Percentiles rank a stretch among this genome's conserved stretches.
phyloP scores from a whole-genome alignment of 2,113 vertebrate genomes.

The Galeopterus variegatus region DNA sequence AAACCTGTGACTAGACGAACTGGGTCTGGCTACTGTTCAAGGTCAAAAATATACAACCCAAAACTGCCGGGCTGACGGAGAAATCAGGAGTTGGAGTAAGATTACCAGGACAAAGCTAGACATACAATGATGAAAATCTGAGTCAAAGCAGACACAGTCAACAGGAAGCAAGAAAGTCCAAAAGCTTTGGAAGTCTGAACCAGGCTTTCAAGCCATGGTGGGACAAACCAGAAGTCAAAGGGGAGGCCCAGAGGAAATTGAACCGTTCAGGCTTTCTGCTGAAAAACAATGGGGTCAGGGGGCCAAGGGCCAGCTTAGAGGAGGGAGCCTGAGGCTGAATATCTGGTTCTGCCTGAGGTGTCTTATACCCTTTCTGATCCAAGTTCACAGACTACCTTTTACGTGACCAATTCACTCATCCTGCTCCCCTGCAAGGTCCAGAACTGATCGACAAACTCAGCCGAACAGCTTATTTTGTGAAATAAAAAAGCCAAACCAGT shows the following conservation, averaged over 20 bases:
- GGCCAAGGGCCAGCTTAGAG: neutral
- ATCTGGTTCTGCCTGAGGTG: neutral
- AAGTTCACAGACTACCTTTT: neutral
- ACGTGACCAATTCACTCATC: neutral
- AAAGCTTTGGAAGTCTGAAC: constrained; percentile 39
- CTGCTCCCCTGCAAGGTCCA: neutral
- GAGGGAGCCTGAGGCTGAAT: neutral
- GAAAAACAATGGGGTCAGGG: neutral
- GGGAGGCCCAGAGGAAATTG: neutral
- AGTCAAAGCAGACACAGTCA: constrained; percentile 40
- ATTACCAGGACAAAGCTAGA: neutral
- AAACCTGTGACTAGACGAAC: neutral
- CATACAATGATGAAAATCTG: neutral
- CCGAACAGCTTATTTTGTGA: neutral
- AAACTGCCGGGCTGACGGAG: neutral
- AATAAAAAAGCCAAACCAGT: neutral
- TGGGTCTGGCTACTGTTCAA: constrained; percentile 29
- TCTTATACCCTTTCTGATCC: neutral
- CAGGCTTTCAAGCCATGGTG: neutral
- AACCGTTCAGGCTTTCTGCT: neutral
- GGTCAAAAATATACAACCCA: constrained; percentile 25
- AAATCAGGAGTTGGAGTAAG: constrained; percentile 29
- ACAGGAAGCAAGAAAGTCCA: constrained; percentile 24
- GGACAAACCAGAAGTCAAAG: constrained; percentile 7
- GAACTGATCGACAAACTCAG: neutral